Conservation (phyloP, 2,797 vertebrate species). For the Uromys caudimaculatus region DNA sequence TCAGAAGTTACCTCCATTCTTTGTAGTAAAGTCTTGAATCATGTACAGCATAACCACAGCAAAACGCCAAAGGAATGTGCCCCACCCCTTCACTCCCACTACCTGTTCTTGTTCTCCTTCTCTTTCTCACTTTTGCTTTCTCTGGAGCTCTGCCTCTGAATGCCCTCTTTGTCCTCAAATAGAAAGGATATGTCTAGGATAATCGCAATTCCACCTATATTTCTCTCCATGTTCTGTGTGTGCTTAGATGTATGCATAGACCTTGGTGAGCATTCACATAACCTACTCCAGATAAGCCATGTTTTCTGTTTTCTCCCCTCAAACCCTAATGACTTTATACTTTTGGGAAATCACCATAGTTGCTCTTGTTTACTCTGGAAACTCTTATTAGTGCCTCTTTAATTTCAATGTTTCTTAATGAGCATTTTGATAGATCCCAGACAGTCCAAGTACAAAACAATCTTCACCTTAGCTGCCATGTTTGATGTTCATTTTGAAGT, state of each 20-base stretch:
- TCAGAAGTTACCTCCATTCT: background rate
- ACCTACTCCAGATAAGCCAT: background rate
- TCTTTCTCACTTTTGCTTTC: background rate
- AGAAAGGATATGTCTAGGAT: background rate
- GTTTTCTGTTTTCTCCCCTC: background rate
- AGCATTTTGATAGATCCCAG: background rate
- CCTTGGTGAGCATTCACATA: fast-evolving
- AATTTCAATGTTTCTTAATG: background rate
- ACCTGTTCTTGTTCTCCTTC: background rate
- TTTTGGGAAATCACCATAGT: background rate
- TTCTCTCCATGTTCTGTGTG: fast-evolving
- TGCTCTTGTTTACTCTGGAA: background rate
- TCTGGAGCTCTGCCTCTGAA: background rate
- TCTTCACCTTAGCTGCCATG: background rate
- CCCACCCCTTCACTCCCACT: background rate
- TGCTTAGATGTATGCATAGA: background rate
- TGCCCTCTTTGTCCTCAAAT: background rate
- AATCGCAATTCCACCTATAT: background rate
- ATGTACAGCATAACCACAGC: background rate
- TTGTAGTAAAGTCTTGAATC: background rate
- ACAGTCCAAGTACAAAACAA: background rate
- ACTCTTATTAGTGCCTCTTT: background rate
- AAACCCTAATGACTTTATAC: background rate
- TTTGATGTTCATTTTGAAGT: background rate
- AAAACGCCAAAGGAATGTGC: background rate